phyloP scores from a whole-genome alignment of 2,888 invertebrate species.

The Macaria notata region DNA sequence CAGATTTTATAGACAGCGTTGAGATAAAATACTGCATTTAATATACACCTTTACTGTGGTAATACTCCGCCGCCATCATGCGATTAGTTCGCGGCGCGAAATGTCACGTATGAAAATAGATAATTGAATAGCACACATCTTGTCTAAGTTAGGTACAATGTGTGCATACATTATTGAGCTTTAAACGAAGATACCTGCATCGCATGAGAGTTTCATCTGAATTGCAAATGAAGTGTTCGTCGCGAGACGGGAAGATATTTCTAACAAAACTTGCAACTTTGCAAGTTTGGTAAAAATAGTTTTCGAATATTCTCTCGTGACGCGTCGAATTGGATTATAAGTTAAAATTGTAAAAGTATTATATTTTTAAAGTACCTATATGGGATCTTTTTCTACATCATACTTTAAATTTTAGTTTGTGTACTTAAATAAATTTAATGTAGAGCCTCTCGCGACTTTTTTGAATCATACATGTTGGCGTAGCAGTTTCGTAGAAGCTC shows the following conservation, averaged over 20 bases:
- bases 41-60: no score
- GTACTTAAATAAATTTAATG: background rate
- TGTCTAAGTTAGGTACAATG: slow-evolving; percentile 6
- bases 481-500: no score
- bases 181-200: slow-evolving; percentile 23
- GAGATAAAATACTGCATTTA: no score
- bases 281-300: slow-evolving; percentile 12
- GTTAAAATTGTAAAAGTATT: no score
- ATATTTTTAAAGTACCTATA: no score
- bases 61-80: slow-evolving; percentile 8
- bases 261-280: slow-evolving; percentile 5
- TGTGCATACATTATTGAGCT: slow-evolving; percentile 17
- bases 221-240: slow-evolving; percentile 30
- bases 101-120: slow-evolving; percentile 20
- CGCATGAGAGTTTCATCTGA: slow-evolving; percentile 25
- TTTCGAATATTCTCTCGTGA: slow-evolving; percentile 2
- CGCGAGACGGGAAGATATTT: slow-evolving; percentile 11
- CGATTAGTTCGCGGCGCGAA: slow-evolving; percentile 11
- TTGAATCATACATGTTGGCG: no score
- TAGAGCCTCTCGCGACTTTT: background rate
- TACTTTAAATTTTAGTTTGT: no score
- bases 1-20: no score
- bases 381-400: no score
- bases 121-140: slow-evolving; percentile 10
- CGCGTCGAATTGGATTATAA: background rate